Evolutionary conservation across 2,113 vertebrate species (phyloP).

Genomic region (Ceyx margarethae): DNA sequence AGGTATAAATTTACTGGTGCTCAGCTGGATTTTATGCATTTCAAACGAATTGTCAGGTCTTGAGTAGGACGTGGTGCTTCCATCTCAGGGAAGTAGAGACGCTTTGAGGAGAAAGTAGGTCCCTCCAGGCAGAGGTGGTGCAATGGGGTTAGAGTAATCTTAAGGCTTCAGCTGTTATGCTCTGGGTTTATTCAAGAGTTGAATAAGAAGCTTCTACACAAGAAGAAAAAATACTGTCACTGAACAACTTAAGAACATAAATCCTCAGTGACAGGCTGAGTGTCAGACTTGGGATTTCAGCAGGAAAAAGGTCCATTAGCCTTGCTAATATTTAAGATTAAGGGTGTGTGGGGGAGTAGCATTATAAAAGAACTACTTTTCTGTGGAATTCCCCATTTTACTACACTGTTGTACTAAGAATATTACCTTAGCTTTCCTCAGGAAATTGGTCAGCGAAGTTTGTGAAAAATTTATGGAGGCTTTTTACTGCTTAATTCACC

Average conservation of each 20-base stretch:
- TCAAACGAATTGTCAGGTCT: neutral
- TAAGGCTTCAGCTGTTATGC: neutral
- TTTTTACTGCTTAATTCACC: constrained; percentile 19
- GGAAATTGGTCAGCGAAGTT: neutral
- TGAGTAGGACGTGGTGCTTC: neutral
- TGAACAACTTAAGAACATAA: neutral
- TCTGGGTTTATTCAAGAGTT: neutral
- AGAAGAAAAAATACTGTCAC: neutral
- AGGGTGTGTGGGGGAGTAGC: neutral
- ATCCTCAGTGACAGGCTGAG: neutral
- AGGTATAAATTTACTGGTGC: neutral
- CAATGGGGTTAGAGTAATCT: neutral
- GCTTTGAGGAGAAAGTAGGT: rapidly evolving
- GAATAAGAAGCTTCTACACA: neutral
- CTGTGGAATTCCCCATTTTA: neutral
- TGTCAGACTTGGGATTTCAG: neutral
- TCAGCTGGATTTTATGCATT: neutral
- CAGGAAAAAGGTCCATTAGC: neutral
- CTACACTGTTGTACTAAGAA: neutral
- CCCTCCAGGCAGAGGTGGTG: no score
- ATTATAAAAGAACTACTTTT: neutral
- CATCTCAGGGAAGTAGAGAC: neutral
- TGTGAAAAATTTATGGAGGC: neutral
- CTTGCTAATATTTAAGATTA: neutral
- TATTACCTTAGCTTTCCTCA: neutral